Evolutionary conservation across 2,888 invertebrate genomes (phyloP), one percentile per base, ranked within the genome.

Genomic region (Dione vanillae): DNA sequence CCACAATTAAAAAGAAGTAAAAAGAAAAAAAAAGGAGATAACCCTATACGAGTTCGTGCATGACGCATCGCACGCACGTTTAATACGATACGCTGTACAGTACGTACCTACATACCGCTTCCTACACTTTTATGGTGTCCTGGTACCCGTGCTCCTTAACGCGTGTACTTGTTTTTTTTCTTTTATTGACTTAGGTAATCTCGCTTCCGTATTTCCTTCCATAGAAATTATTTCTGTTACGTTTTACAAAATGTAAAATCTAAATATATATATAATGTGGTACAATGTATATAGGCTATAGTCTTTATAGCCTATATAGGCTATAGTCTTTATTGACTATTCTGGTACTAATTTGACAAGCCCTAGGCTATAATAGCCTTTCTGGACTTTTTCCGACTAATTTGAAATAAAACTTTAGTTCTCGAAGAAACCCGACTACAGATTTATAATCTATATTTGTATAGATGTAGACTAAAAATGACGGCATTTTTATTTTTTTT

Each of bases 121-220:
- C 87, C 86, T 85, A 84, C 81, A 86, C 80, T 81, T 82, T 79
- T 84, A 85, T 79, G 85, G 83, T 73, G 77, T 86, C 85, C 86
- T 82, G 77, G 80, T 79, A 77, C 61, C 37, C 45, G 40, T 56
- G 58, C 66, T 72, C 67, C 71, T 67, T 71, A 65, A 69, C 45
- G 47, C 69, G 69, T 69, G 69, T 67, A 65, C 59, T 65, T 49
- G 43, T 73, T 69, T 56, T 66, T 69, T 61, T 64, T 49, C 16
- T 49, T 16, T 19, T 27, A 3, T 27, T 3, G 27, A 27, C 27
- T 27, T 27, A 27, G 2, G 0, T 6, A 11, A 62, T 37, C 35
- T 49, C 19, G 19, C 40, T 64, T 64, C 14, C 61, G 35, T 61
- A 61, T 45, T 64, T 49, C 16, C 35, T 35, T 35, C 27, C 61